phyloP scores from a whole-genome alignment of 2,888 invertebrate genomes.

The Dryobota labecula region DNA sequence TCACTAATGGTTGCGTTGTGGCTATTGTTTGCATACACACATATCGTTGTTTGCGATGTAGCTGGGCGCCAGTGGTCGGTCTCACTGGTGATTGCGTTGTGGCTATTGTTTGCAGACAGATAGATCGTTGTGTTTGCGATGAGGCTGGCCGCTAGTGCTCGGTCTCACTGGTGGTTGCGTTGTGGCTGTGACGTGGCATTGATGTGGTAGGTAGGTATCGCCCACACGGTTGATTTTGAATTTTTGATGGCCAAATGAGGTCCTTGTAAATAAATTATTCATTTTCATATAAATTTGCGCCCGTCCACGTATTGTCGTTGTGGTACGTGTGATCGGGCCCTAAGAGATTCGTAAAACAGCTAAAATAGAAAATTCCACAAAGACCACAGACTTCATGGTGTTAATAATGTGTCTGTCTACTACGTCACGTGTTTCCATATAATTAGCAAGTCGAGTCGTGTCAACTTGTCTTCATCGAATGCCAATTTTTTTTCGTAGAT shows the following conservation, averaged over 20 bases:
- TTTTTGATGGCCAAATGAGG: neutral
- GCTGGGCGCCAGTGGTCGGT: neutral
- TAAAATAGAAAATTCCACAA: constrained; percentile 66
- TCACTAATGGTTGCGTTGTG: neutral
- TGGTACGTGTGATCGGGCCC: neutral
- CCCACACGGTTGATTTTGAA: neutral
- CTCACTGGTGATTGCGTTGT: neutral
- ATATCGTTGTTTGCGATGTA: neutral
- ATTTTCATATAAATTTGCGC: neutral
- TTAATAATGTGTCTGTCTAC: constrained; percentile 72
- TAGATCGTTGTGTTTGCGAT: neutral
- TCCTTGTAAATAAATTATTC: neutral
- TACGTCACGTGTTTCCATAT: constrained; percentile 70
- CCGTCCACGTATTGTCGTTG: neutral
- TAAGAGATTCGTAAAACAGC: constrained; percentile 33
- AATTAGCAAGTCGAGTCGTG: constrained; percentile 72
- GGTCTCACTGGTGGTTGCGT: neutral
- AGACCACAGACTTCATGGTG: constrained; percentile 64
- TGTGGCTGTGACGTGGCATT: neutral
- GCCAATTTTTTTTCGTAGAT: constrained; percentile 59
- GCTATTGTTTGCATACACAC: too few species aligned
- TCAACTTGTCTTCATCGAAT: constrained; percentile 58
- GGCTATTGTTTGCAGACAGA: neutral
- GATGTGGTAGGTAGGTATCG: neutral
- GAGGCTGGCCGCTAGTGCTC: neutral